Evolutionary conservation across 2,888 invertebrate species (phyloP), one percentile per base, ranked within the genome.

Genomic region (Bellardia bayeri): DNA sequence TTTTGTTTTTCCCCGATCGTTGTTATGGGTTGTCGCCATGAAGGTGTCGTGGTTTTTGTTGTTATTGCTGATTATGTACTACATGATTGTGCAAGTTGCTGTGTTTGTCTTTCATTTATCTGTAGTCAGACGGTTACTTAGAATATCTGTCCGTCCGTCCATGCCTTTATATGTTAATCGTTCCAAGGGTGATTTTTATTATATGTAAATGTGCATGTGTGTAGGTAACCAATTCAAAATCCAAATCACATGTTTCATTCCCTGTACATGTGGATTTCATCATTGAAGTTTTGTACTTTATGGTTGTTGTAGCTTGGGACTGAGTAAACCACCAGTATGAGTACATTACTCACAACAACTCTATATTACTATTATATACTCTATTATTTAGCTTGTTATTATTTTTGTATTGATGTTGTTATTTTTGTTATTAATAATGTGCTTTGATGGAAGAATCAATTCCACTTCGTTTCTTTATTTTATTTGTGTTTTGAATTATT

Each of bases 81-180:
- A 80, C 74, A 78, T 79, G 76, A 87, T 88, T 89, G 89, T 89
- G 89, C 74, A 83, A 82, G 74, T 74, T 58, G 58, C 9, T 71
- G 11, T 80, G 13, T 71, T 72, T 14, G 56, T 42, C 16, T 69
- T 76, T 66, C 33, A 64, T 13, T 79, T 85, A 66, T 51, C 61
- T 84, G 54, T 42, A 30, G 58, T 58, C 23, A 23, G 16, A 63
- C 30, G 64, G 16, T 64, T 72, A 51, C 54, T 11, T 42, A 9
- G 56, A 16, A 42, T 72, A 40, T 45, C 54, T 13, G 56, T 30
- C 49, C 49, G 56, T 30, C 49, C 49, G 64, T 72, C 76, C 40
- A 58, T 54, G 37, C 42, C 23, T 58, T 30, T 64, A 37, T 58
- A 0, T 9, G 14, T 13, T 13, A 61, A 63, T 14, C n/a, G 40